A percentile compares a stretch with the other conserved stretches of the same genome.
Evolutionary conservation across 2,888 invertebrate species (phyloP).

Genomic region (Amphipoea lucens): DNA sequence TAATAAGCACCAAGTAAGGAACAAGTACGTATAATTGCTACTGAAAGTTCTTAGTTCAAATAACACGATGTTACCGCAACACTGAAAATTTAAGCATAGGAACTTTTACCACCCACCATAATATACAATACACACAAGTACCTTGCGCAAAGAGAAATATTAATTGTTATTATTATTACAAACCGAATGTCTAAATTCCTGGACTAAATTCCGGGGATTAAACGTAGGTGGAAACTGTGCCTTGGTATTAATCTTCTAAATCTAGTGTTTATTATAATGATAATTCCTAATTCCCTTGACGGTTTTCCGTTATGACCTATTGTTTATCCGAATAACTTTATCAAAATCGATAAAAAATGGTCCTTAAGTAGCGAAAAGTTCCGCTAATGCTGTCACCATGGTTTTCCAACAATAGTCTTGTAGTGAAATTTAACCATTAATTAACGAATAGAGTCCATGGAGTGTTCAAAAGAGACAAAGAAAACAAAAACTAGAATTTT

Average conservation of each 20-base stretch:
- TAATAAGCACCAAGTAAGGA: not conserved
- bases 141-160: conserved; percentile 13
- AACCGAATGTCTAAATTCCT: conserved; percentile 9
- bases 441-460: too few relatives aligned
- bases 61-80: not conserved
- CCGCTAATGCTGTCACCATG: not conserved
- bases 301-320: not conserved
- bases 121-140: not conserved
- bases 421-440: not conserved
- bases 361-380: not conserved
- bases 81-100: not conserved
- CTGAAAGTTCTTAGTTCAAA: conserved; percentile 7
- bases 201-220: not conserved
- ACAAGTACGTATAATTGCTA: not conserved
- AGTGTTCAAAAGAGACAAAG: not conserved
- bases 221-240: not conserved
- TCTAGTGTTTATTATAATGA: not conserved
- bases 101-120: not conserved
- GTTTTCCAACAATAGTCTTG: not conserved
- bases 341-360: not conserved
- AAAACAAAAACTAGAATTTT: not conserved
- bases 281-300: too few relatives aligned
- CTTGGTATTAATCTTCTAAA: not conserved
- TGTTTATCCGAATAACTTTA: not conserved
- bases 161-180: conserved; percentile 3